Evolutionary conservation across 2,888 invertebrate genomes (phyloP), one percentile per base, ranked within the genome.

Genomic region (Crematogaster levior): DNA sequence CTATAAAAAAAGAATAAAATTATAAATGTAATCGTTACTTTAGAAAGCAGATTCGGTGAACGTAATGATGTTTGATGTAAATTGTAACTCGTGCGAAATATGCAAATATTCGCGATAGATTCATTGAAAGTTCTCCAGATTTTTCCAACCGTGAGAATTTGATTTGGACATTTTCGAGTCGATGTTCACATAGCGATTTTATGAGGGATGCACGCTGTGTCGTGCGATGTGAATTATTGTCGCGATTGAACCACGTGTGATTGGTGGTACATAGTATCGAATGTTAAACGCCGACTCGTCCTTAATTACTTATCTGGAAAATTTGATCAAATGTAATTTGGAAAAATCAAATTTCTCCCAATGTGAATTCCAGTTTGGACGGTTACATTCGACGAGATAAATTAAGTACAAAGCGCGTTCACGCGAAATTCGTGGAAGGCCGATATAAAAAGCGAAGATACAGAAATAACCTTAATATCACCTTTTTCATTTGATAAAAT

Each of bases 171-270:
- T 37, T 77, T 77, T 43, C 24, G 43, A 72, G 56, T 73, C 77
- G 73, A 73, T 56, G 74, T 77, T 77, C 40, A 70, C 40, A 15
- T 72, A n/a, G 56, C 43, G 34, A 70, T 79, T 34, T 56, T 24
- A 24, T 73, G 56, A 56, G 43, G 53, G 43, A 56, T 12, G 73
- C 40, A 79, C 77, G 30, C 30, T 77, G 24, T 70, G 30, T 56
- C 43, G 30, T 75, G 48, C n/a, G 21, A 70, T 68, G 30, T 51
- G 43, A 77, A 73, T 79, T 79, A 79, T 79, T 73, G 74, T 79
- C 77, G 77, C 73, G 77, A 73, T 56, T 79, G 37, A 34, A 56
- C 77, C 72, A 77, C 56, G 51, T 73, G 73, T 43, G 73, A 56
- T 73, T 72, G 30, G 24, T 72, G 48, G 72, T n/a, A 37, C 30